Percentiles rank a stretch among this genome's conserved stretches.
phyloP scores from a whole-genome alignment of 2,888 invertebrate species.

The Ariolimax columbianus region DNA sequence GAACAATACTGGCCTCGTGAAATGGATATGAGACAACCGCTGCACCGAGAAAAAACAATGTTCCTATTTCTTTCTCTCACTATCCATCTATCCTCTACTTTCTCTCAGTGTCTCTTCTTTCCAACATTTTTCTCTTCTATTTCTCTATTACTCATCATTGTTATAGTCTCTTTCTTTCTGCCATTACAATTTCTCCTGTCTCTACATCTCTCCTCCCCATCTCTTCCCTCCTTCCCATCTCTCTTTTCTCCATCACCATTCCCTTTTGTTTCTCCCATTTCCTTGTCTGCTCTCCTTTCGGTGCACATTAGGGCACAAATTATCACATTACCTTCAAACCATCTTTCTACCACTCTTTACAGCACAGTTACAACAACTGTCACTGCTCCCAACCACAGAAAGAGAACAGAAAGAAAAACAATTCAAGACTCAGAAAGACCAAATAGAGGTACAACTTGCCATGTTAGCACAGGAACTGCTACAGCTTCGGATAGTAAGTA shows the following conservation, averaged over 20 bases:
- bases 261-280: too few species aligned
- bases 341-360: neutral
- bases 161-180: too few species aligned
- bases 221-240: too few species aligned
- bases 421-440: constrained; percentile 84
- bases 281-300: neutral
- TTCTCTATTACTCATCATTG: too few species aligned
- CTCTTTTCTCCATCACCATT: neutral
- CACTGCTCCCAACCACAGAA: constrained; percentile 51
- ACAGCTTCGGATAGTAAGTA: constrained; percentile 72
- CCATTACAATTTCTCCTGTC: neutral
- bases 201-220: neutral
- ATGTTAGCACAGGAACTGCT: constrained; percentile 82
- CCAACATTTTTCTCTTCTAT: too few species aligned
- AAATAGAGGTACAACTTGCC: constrained; percentile 85
- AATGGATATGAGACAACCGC: too few species aligned
- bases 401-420: constrained; percentile 83
- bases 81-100: too few species aligned
- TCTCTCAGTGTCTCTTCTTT: too few species aligned
- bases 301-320: neutral
- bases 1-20: too few species aligned
- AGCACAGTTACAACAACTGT: constrained; percentile 41
- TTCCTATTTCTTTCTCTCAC: too few species aligned
- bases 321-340: neutral
- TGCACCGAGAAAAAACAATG: too few species aligned